Percentiles rank a stretch among this genome's conserved stretches.
These are phyloP conservation scores for Gymnoscopelus braueri DNA, from an alignment of 2,797 vertebrate genomes.

Conservation along the genomic window DNA sequence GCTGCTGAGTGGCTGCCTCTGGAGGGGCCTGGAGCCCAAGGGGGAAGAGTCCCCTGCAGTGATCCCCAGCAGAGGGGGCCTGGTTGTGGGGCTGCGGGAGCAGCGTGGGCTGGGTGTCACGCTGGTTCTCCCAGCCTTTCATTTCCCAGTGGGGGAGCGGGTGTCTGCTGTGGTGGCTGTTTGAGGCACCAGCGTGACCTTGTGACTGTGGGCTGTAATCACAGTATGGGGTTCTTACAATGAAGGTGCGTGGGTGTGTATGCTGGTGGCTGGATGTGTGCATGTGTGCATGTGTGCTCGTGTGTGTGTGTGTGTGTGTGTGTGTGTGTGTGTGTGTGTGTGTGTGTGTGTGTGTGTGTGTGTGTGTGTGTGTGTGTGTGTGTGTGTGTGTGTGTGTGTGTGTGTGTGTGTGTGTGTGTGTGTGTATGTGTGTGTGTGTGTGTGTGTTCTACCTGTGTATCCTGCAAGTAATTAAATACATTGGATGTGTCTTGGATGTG, in stretches of 20 bases:
- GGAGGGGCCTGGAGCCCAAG: conserved; percentile 44
- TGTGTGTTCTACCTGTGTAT: conserved; percentile 39
- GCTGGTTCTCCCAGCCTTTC: conserved; percentile 51
- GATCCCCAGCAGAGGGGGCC: conserved; percentile 45
- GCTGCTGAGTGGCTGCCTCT: conserved; percentile 54
- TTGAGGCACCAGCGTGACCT: conserved; percentile 53
- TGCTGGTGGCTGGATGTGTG: conserved; percentile 13
- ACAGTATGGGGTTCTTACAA: conserved; percentile 26
- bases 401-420: too few relatives aligned
- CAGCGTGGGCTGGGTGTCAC: conserved; percentile 11
- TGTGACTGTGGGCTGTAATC: conserved; percentile 38
- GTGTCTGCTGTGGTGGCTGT: conserved; percentile 36
- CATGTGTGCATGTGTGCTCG: conserved; percentile 6
- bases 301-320: background rate
- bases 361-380: background rate
- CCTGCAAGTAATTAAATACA: conserved; percentile 52
- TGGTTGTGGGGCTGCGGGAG: conserved; percentile 32
- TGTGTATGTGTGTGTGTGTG: background rate
- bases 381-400: too few relatives aligned
- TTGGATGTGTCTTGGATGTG: conserved; percentile 66
- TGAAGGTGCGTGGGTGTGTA: conserved; percentile 25
- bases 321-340: conserved; percentile 4
- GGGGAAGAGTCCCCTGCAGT: conserved; percentile 38
- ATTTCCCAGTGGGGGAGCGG: conserved; percentile 40
- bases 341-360: background rate